Conservation (phyloP, 2,888 invertebrate genomes). For the Megamerina dolium region DNA sequence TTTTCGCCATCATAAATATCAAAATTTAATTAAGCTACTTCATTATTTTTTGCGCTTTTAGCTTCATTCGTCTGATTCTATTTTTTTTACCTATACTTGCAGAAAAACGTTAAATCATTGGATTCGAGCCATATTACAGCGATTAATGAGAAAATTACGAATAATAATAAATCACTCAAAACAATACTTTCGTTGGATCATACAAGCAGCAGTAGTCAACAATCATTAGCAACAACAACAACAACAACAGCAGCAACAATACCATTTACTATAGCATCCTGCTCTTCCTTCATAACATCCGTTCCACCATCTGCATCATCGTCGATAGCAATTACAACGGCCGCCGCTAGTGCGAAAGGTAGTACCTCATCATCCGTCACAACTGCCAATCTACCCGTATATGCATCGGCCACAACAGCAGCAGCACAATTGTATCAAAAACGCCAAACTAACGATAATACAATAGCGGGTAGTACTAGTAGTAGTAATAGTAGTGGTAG, state of each 20-base stretch:
- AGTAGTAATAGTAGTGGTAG: conserved; percentile 18
- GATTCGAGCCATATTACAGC: conserved; percentile 31
- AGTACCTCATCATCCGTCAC: too few relatives aligned
- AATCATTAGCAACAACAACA: conserved; percentile 11
- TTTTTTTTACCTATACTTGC: conserved; percentile 20
- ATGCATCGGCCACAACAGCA: conserved; percentile 20
- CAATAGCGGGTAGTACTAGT: conserved; percentile 17
- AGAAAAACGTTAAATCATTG: conserved; percentile 48
- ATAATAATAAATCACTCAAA: conserved; percentile 47
- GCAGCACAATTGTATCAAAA: too few relatives aligned
- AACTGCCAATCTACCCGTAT: too few relatives aligned
- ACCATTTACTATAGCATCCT: too few relatives aligned
- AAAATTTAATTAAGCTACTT: too few relatives aligned
- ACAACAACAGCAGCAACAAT: conserved; percentile 19
- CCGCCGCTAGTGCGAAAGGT: conserved; percentile 13
- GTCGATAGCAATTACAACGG: too few relatives aligned
- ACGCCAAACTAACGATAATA: conserved; percentile 9
- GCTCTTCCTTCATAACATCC: not conserved
- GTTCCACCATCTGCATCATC: conserved; percentile 4
- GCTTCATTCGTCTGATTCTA: not conserved
- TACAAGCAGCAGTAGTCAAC: conserved; percentile 18
- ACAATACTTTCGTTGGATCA: conserved; percentile 44
- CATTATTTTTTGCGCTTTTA: too few relatives aligned
- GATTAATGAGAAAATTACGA: conserved; percentile 39
- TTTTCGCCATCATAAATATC: too few relatives aligned